phyloP scores from a whole-genome alignment of 2,888 invertebrate genomes.

The Suillia variegata region DNA sequence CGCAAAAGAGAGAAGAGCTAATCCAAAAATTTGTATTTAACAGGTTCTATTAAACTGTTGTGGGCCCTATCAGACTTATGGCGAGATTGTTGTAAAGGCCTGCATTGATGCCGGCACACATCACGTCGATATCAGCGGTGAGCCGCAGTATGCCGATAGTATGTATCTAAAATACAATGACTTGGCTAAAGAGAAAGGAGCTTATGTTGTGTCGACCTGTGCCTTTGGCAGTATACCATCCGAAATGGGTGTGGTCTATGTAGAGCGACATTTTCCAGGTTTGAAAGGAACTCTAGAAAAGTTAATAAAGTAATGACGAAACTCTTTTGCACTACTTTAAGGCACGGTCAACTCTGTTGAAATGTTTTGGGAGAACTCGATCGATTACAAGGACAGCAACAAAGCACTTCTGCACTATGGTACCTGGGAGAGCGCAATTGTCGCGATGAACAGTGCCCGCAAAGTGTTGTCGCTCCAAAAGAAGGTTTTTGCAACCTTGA shows the following conservation, averaged over 20 bases:
- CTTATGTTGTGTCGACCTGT: constrained; percentile 29
- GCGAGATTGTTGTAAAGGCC: constrained; percentile 32
- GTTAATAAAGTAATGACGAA: no score
- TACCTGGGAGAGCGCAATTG: constrained; percentile 30
- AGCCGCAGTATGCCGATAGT: constrained; percentile 29
- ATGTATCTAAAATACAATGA: constrained; percentile 30
- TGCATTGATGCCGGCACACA: constrained; percentile 31
- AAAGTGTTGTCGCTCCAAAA: constrained; percentile 20
- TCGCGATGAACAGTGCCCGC: constrained; percentile 19
- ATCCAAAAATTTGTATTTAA: no score
- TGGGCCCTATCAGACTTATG: constrained; percentile 31
- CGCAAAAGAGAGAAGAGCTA: no score
- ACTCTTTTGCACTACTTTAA: constrained; percentile 6
- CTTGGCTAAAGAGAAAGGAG: constrained; percentile 26
- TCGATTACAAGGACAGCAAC: constrained; percentile 25
- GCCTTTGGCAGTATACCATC: constrained; percentile 30
- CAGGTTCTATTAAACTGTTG: constrained; percentile 33
- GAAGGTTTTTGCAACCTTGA: constrained; percentile 14
- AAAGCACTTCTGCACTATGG: constrained; percentile 26
- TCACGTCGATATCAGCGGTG: constrained; percentile 33
- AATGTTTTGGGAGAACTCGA: constrained; percentile 25
- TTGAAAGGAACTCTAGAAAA: neutral
- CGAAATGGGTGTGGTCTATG: constrained; percentile 32
- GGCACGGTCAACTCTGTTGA: constrained; percentile 34
- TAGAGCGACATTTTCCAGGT: constrained; percentile 30